phyloP scores from a whole-genome alignment of 2,888 invertebrate species.

The Athrips mouffetella region DNA sequence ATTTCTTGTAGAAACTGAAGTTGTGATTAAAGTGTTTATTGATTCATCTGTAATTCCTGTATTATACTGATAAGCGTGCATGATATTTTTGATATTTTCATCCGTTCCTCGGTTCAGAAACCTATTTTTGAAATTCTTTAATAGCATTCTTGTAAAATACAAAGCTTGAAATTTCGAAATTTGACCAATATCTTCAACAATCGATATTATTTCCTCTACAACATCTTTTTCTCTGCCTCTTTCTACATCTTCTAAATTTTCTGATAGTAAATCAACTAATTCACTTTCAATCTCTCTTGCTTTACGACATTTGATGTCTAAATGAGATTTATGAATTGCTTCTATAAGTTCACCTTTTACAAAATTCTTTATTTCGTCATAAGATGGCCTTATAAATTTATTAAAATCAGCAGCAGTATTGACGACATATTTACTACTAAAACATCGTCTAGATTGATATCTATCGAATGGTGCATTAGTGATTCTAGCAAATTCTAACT shows the following conservation, averaged over 20 bases:
- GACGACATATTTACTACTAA: not conserved
- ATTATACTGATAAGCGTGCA: no score
- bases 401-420: conserved; percentile 14
- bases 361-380: conserved; percentile 37
- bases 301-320: conserved; percentile 25
- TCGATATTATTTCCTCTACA: conserved; percentile 33
- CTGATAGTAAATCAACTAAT: conserved; percentile 36
- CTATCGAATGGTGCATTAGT: conserved; percentile 1
- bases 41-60: no score
- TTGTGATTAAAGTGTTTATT: no score
- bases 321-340: conserved; percentile 30
- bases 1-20: not conserved
- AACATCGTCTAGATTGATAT: conserved; percentile 13
- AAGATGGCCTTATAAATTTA: conserved; percentile 30
- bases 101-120: conserved; percentile 18
- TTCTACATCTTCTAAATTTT: conserved; percentile 34
- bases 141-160: conserved; percentile 22
- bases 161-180: conserved; percentile 34
- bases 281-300: conserved; percentile 40
- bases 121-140: conserved; percentile 18
- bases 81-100: not conserved
- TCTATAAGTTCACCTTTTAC: conserved; percentile 33
- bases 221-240: conserved; percentile 29
- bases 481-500: conserved; percentile 19
- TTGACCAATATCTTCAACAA: conserved; percentile 33